Evolutionary conservation across 2,113 vertebrate genomes (phyloP).

Genomic region (Euleptes europaea): DNA sequence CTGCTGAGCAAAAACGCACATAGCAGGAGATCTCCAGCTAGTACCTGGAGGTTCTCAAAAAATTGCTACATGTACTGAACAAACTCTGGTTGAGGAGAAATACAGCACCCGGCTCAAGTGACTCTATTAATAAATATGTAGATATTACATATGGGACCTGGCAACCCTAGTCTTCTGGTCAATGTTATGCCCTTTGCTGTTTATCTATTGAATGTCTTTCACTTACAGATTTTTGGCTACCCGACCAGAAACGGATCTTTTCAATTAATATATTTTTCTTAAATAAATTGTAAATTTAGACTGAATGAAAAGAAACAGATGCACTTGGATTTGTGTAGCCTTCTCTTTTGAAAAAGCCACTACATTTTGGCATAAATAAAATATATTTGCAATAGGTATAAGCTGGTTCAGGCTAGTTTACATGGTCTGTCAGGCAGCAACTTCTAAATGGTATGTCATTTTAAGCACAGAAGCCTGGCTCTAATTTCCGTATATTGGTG

Average conservation of each 20-base stretch:
- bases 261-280: conserved; percentile 59
- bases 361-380: conserved; percentile 50
- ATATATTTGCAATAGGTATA: conserved; percentile 29
- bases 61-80: too few relatives aligned
- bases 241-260: conserved; percentile 12
- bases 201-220: conserved; percentile 25
- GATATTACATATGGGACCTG: too few relatives aligned
- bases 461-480: background rate
- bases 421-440: conserved; percentile 19
- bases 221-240: conserved; percentile 11
- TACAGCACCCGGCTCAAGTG: too few relatives aligned
- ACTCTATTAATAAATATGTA: too few relatives aligned
- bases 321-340: conserved; percentile 35
- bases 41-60: too few relatives aligned
- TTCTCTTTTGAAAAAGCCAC: conserved; percentile 43
- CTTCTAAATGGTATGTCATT: conserved; percentile 4
- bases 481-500: background rate
- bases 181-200: background rate
- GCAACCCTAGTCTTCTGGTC: conserved; percentile 18
- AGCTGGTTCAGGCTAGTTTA: conserved; percentile 31
- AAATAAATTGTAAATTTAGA: conserved; percentile 44
- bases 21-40: too few relatives aligned
- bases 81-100: too few relatives aligned
- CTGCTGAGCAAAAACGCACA: too few relatives aligned
- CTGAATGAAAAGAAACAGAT: conserved; percentile 51